Base-by-base conservation (phyloP, 2,888 invertebrate genomes). In the Heliconius sara region DNA sequence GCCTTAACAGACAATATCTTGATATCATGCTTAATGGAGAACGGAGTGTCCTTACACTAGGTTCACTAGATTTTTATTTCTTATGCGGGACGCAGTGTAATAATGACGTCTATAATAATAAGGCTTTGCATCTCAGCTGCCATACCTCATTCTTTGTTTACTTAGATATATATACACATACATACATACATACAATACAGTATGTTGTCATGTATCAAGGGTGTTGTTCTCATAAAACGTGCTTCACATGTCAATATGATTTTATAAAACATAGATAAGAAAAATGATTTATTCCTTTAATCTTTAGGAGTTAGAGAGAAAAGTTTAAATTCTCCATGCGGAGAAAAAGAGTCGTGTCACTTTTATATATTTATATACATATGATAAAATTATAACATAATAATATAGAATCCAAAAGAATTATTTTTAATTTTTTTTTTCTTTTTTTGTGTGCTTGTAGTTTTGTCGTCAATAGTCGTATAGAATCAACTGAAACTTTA, bases 151-250 rank as follows among this genome's bases (percentile, higher is more conserved):
- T 67, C 16, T 67, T 34, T 67, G 34, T 67, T 67, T 19, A 67
- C 67, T 22, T 34, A 67, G 30, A 60, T n/a, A 60, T 60, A 60
- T 10, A n/a, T 12, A 60, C 60, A 22, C n/a, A 60, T n/a, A n/a
- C 1, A 60, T n/a, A n/a, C n/a, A 60, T n/a, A n/a, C n/a, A 60
- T n/a, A 60, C 10, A n/a, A 6, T 60, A 57, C 30, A 34, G 13
- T 39, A 47, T 75, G 75, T 30, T 30, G 27, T 43, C 43, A 57
- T 78, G 16, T 34, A n/a, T 63, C 78, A 78, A 78, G 78, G 78
- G 73, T 39, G 66, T 74, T 73, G 73, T 39, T 73, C 78, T 78
- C 78, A 78, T 68, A 74, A 74, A 52, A 78, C 78, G 78, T 73
- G 78, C 39, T 67, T 76, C 9, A 76, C 52, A 76, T 76, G n/a